Percentiles rank a stretch among this genome's conserved stretches.
These are phyloP conservation scores for Axis porcinus DNA, from an alignment of 2,113 vertebrate genomes.

Conservation along the genomic window DNA sequence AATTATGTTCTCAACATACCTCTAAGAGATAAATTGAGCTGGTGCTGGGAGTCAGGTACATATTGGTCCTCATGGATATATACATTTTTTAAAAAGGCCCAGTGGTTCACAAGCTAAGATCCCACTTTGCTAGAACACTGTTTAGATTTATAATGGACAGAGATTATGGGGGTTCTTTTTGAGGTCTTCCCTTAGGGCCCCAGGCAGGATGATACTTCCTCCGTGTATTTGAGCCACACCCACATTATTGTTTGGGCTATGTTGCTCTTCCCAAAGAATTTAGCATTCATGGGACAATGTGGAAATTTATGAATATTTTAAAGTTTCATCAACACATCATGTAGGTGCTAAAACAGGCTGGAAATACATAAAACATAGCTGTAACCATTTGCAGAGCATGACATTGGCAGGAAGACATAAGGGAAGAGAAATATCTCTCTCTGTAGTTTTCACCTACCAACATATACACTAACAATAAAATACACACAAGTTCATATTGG, in stretches of 20 bases:
- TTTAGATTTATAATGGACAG: not conserved
- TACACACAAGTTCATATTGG: not conserved
- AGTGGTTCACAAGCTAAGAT: not conserved
- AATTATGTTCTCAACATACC: not conserved
- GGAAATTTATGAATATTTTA: constrained; percentile 22
- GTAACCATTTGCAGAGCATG: not conserved
- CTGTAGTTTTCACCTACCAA: not conserved
- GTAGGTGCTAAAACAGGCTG: not conserved
- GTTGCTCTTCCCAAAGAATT: not conserved
- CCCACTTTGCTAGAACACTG: not conserved
- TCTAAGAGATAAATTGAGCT: not conserved
- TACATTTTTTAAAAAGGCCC: not conserved
- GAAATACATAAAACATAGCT: not conserved
- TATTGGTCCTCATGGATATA: not conserved
- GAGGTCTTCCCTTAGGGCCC: not conserved
- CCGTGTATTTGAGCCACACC: not conserved
- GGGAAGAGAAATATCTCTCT: not conserved
- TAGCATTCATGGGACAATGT: not conserved
- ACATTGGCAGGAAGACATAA: not conserved
- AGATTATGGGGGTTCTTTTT: not conserved
- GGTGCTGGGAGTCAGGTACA: not conserved
- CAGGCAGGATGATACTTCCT: not conserved
- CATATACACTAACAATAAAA: not conserved
- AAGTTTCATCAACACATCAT: constrained; percentile 16
- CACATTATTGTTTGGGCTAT: not conserved